These are phyloP conservation scores for Falcunculus frontatus DNA, from an alignment of 2,113 vertebrate genomes.

Conservation along the genomic window DNA sequence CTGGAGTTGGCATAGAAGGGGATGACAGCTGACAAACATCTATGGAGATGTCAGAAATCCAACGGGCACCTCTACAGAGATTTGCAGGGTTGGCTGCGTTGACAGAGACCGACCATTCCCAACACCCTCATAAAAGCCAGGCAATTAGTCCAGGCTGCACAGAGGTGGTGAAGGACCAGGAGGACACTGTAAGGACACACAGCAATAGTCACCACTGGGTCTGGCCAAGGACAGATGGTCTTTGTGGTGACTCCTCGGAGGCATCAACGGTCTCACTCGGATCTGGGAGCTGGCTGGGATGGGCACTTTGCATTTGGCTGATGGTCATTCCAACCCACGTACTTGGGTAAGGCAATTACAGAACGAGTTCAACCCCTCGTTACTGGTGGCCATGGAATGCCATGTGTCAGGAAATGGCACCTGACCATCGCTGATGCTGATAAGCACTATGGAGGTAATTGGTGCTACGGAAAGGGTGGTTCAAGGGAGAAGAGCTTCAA, in stretches of 20 bases:
- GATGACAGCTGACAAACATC: neutral
- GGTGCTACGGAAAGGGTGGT: neutral
- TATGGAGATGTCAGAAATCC: neutral
- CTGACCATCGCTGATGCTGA: neutral
- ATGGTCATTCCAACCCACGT: neutral
- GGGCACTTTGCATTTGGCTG: neutral
- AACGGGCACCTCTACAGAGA: neutral
- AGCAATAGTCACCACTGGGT: neutral
- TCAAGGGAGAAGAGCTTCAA: neutral
- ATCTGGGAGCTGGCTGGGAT: neutral
- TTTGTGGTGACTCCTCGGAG: neutral
- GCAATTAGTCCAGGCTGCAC: neutral
- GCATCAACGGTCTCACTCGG: neutral
- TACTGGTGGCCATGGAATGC: constrained; percentile 21
- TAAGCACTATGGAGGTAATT: neutral
- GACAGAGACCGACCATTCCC: fast-evolving
- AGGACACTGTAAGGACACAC: neutral
- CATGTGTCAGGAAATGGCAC: constrained; percentile 37
- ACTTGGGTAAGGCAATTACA: neutral
- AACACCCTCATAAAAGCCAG: neutral
- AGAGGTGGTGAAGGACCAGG: neutral
- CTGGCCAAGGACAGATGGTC: neutral
- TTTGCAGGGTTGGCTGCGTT: fast-evolving
- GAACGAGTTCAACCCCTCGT: neutral
- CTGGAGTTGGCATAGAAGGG: neutral